Evolutionary conservation across 2,888 invertebrate species (phyloP).

Genomic region (Drosophila prostipennis): DNA sequence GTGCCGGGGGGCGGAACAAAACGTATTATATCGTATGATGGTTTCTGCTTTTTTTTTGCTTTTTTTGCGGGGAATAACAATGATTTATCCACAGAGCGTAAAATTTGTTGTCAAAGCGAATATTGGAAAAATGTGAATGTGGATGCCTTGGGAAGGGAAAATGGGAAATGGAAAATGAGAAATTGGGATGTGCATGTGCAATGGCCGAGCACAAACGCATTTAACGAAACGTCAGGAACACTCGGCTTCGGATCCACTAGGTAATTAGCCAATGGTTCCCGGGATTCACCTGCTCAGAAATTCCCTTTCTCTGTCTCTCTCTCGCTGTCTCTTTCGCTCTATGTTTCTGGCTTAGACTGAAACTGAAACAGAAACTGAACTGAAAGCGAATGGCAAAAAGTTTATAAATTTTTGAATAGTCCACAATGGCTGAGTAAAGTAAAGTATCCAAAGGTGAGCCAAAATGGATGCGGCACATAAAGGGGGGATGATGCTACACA

Average conservation of each 20-base stretch:
- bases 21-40: slow-evolving; percentile 29
- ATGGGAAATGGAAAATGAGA: not conserved
- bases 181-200: slow-evolving; percentile 16
- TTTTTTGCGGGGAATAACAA: not conserved
- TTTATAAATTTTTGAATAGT: slow-evolving; percentile 68
- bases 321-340: not conserved
- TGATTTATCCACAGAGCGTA: slow-evolving; percentile 38
- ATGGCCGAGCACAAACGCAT: slow-evolving; percentile 22
- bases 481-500: slow-evolving; percentile 17
- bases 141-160: not conserved
- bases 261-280: slow-evolving; percentile 19
- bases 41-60: not conserved
- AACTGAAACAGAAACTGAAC: not conserved
- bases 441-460: slow-evolving; percentile 37
- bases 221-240: slow-evolving; percentile 41
- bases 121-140: slow-evolving; percentile 26
- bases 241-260: not conserved
- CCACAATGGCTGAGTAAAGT: slow-evolving; percentile 35
- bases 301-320: slow-evolving; percentile 5
- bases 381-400: slow-evolving; percentile 36
- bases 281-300: slow-evolving; percentile 12
- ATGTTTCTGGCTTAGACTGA: slow-evolving; percentile 16
- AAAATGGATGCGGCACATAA: slow-evolving; percentile 4
- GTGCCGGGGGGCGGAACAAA: not conserved
- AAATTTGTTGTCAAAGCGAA: slow-evolving; percentile 32